These are phyloP conservation scores for Drosophila aldrichi DNA, from an alignment of 2,888 invertebrate species.

Conservation along the genomic window DNA sequence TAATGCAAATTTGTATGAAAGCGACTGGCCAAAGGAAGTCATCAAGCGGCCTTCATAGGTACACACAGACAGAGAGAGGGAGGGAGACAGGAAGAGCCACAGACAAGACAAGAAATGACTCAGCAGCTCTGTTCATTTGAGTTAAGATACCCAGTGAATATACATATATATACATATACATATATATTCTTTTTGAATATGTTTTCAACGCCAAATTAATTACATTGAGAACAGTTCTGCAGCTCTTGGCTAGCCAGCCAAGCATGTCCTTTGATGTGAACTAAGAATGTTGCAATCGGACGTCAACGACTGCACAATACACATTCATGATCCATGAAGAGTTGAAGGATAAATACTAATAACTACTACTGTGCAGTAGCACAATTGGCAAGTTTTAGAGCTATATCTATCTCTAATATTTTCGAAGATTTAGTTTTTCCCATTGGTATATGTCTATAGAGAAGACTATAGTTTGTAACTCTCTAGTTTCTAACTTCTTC, in stretches of 20 bases:
- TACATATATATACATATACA: not conserved
- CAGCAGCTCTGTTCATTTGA: conserved; percentile 29
- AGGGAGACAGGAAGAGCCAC: conserved; percentile 60
- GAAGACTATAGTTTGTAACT: too few relatives aligned
- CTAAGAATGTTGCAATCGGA: not conserved
- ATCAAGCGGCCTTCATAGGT: conserved; percentile 43
- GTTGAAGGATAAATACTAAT: not conserved
- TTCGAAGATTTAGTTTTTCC: not conserved
- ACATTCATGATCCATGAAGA: not conserved
- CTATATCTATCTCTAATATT: not conserved
- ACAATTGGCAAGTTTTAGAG: not conserved
- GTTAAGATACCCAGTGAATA: not conserved
- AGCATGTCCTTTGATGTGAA: conserved; percentile 72
- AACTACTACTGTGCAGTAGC: too few relatives aligned
- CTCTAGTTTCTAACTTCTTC: not conserved
- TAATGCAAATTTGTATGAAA: conserved; percentile 67
- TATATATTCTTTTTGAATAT: conserved; percentile 26
- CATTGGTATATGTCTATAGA: not conserved
- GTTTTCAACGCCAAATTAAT: conserved; percentile 70
- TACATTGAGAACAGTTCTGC: conserved; percentile 45
- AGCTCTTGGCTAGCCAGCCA: conserved; percentile 47
- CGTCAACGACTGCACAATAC: not conserved
- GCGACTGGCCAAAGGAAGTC: conserved; percentile 64
- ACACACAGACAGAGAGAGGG: not conserved
- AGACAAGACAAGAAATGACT: conserved; percentile 60